These are phyloP conservation scores for Corapipo altera DNA, from an alignment of 2,113 vertebrate genomes.

Conservation along the genomic window DNA sequence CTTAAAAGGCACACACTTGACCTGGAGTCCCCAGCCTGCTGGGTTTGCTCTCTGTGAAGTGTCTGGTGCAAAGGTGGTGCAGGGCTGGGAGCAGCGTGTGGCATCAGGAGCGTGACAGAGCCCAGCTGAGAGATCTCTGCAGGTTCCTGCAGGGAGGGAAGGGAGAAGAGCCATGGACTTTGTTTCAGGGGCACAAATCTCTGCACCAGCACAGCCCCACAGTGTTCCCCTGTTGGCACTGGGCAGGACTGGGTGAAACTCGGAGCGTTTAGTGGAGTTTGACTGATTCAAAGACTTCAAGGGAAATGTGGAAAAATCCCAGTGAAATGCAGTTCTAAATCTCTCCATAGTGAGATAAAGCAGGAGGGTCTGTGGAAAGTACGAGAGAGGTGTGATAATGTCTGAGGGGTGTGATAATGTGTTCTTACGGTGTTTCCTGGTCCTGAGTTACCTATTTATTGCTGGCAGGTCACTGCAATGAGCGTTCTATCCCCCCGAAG, in stretches of 20 bases:
- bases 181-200: neutral
- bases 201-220: neutral
- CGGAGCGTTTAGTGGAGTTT: neutral
- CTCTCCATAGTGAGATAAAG: neutral
- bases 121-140: neutral
- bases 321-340: neutral
- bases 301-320: neutral
- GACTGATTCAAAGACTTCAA: neutral
- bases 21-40: neutral
- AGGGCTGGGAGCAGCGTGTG: neutral
- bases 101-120: neutral
- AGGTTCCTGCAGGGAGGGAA: neutral
- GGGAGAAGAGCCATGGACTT: neutral
- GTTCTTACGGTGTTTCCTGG: neutral
- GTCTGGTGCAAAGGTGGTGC: neutral
- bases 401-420: neutral
- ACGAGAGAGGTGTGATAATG: accelerated
- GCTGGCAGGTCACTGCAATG: neutral
- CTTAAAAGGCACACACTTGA: neutral
- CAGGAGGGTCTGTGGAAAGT: neutral
- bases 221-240: accelerated
- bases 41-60: neutral
- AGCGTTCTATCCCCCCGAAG: neutral
- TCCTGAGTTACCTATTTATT: neutral
- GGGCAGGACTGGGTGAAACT: neutral